Conservation (phyloP, 2,113 vertebrate species). For the Syngnathoides biaculeatus region DNA sequence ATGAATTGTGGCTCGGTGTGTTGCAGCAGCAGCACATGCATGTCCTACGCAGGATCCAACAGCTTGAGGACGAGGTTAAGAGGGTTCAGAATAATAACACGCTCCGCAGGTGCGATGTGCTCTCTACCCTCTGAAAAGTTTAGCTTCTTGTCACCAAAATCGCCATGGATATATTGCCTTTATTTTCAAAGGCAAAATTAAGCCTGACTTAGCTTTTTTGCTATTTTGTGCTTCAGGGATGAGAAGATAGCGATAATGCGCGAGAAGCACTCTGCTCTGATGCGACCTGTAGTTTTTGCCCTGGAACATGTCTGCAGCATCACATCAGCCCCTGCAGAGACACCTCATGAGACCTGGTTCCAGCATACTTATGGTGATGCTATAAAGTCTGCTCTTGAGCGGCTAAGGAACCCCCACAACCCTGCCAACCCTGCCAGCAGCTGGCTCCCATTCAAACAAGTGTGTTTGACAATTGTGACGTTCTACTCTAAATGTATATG, state of each 20-base stretch:
- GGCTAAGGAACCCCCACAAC: slow-evolving; percentile 86
- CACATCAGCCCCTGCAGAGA: slow-evolving; percentile 88
- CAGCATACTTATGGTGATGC: slow-evolving; percentile 91
- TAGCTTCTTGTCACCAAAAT: background rate
- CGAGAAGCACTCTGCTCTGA: slow-evolving; percentile 94
- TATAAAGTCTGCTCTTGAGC: slow-evolving; percentile 86
- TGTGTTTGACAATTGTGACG: slow-evolving; percentile 34
- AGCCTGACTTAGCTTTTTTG: background rate
- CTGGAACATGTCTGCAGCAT: slow-evolving; percentile 94
- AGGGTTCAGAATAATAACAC: slow-evolving; percentile 93
- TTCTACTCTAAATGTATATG: background rate
- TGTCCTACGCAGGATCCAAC: slow-evolving; percentile 88
- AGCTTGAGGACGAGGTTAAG: slow-evolving; percentile 96
- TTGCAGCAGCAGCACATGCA: slow-evolving; percentile 97
- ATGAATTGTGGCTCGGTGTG: slow-evolving; percentile 95
- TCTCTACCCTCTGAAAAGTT: background rate
- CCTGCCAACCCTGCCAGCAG: slow-evolving; percentile 95
- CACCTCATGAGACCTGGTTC: slow-evolving; percentile 97
- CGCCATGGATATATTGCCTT: background rate
- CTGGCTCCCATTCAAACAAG: slow-evolving; percentile 98
- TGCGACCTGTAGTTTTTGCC: slow-evolving; percentile 97
- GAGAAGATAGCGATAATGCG: slow-evolving; percentile 98
- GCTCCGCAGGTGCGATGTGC: slow-evolving; percentile 83
- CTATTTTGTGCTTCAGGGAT: slow-evolving; percentile 72
- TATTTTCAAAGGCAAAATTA: background rate